Base-by-base conservation (phyloP, 2,888 invertebrate species). In the Xiphydria camelus region DNA sequence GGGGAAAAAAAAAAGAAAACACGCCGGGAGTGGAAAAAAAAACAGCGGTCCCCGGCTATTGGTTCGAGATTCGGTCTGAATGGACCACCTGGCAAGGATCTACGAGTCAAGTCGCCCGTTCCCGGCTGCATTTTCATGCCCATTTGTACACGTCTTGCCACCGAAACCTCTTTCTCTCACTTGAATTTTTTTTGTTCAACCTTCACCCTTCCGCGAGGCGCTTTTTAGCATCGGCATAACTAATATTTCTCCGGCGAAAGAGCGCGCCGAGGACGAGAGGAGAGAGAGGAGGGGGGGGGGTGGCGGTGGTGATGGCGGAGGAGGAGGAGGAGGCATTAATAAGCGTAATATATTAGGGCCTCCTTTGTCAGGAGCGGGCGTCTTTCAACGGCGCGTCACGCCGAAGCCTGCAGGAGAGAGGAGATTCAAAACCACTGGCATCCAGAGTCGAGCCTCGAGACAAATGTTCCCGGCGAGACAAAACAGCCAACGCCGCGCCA, bases 271-370 rank as follows among this genome's bases (percentile, higher is more conserved):
- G 55, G 26, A 26, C 10, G 3, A n/a, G 26, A 10, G 14, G 26
- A 6, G 14, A 14, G 14, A 12, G 5, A 10, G 26, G 26, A 6
- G 10, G 26, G 10, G 7, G 26, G 26, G 10, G 4, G 22, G 4
- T 6, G 22, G 22, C 7, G 26, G 26, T 12, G 26, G n/a, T 26
- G 6, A 6, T 3, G 6, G 26, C 2, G 26, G 6, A 26, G 6
- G 26, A 12, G 2, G 10, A 52, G 48, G 42, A 41, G 41, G 61
- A 56, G 49, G 57, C 60, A 67, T 69, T 72, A 72, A 72, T 71
- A 71, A 68, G 66, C 68, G 68, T 68, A 70, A 72, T 72, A 71
- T 71, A 70, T 70, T 65, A 68, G 67, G 59, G 63, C 57, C 59
- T 66, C 68, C 56, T 72, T 72, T 70, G 71, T 72, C 55, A 57